Percentiles rank a stretch among this genome's conserved stretches.
These are phyloP conservation scores for Adelphocoris suturalis DNA, from an alignment of 2,888 invertebrate species.

Conservation along the genomic window DNA sequence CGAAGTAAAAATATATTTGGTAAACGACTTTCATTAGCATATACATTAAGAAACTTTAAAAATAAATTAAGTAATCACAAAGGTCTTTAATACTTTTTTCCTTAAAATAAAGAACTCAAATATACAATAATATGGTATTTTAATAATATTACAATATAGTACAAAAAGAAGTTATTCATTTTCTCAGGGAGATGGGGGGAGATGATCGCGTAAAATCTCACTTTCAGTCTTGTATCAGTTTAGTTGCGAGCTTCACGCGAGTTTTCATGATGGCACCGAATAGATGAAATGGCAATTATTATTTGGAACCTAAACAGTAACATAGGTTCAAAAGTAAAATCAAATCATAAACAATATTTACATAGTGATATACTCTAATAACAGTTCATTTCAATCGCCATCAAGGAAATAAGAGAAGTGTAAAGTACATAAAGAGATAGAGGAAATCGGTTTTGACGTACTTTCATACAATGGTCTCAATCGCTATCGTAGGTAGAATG, in stretches of 20 bases:
- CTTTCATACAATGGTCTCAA: no score
- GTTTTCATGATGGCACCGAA: slow-evolving; percentile 9
- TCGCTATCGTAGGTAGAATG: no score
- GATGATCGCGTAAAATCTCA: not conserved
- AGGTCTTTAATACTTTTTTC: slow-evolving; percentile 9
- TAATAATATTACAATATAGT: slow-evolving; percentile 7
- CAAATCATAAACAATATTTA: not conserved
- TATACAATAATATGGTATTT: not conserved
- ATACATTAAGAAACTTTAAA: not conserved
- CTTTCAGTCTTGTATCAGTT: slow-evolving; percentile 39
- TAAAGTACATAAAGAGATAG: no score
- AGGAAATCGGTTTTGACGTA: no score
- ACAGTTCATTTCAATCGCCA: not conserved
- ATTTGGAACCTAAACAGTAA: not conserved
- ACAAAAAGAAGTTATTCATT: not conserved
- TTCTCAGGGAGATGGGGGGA: not conserved
- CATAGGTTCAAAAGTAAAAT: not conserved
- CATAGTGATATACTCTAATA: not conserved
- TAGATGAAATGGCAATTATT: not conserved
- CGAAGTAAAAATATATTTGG: slow-evolving; percentile 34
- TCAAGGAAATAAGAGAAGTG: no score
- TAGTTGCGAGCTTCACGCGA: slow-evolving; percentile 11
- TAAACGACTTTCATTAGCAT: not conserved
- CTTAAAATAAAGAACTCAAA: slow-evolving; percentile 9
- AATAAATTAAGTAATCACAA: slow-evolving; percentile 42